Percentiles rank a stretch among this genome's conserved stretches.
Evolutionary conservation across 2,113 vertebrate genomes (phyloP).

Genomic region (Festucalex cinctus): DNA sequence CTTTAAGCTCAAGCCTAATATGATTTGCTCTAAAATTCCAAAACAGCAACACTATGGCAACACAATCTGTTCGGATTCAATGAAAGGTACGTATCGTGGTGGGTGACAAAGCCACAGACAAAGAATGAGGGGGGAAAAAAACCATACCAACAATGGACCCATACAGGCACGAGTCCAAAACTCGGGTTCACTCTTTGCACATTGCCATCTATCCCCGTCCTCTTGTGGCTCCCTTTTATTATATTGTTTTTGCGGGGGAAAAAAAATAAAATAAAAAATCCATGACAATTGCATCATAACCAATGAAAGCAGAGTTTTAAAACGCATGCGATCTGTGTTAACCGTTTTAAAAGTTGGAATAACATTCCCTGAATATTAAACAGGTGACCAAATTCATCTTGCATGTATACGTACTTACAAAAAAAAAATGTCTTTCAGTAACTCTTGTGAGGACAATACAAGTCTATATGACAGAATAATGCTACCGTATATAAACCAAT

Average conservation of each 20-base stretch:
- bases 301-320: neutral
- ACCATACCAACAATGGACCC: conserved; percentile 51
- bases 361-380: no score
- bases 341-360: neutral
- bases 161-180: conserved; percentile 54
- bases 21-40: conserved; percentile 67
- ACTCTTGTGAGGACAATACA: no score
- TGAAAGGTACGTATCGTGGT: conserved; percentile 78
- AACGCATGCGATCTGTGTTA: neutral
- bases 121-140: conserved; percentile 67
- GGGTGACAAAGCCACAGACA: conserved; percentile 74
- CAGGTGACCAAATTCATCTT: neutral
- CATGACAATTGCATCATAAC: neutral
- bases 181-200: conserved; percentile 50
- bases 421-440: no score
- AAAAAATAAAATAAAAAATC: no score
- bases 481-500: no score
- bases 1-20: conserved; percentile 62
- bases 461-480: no score
- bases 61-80: conserved; percentile 79
- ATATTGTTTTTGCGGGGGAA: conserved; percentile 31
- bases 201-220: conserved; percentile 49
- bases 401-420: neutral
- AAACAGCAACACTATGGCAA: conserved; percentile 79
- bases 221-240: conserved; percentile 50